Base-by-base conservation (phyloP, 1,140 invertebrate species). In the Neodiprion virginianus region DNA sequence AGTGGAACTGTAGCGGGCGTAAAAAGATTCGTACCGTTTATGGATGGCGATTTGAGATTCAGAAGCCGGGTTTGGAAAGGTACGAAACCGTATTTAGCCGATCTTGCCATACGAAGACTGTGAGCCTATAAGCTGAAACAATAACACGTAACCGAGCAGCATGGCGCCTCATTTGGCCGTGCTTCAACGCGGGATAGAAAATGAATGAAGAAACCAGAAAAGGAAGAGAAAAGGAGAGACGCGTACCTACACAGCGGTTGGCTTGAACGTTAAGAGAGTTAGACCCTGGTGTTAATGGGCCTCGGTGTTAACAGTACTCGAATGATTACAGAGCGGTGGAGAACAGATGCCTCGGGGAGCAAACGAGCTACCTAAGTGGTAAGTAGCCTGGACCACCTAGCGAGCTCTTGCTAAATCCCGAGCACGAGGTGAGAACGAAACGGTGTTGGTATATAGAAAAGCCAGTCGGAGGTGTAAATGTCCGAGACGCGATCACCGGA, bases 61-160 rank as follows among this genome's bases (percentile, higher is more conserved):
- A n/a, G 61, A 61, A 47, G 47, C 71, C 53, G 70, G 72, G 75
- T 75, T 80, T 82, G 48, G 70, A 17, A 84, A 84, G 80, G 79
- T 84, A 79, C 76, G 80, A 81, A 79, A 69, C 47, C 83, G 81
- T 86, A 86, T 86, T 85, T 86, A 82, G 84, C 75, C 76, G 74
- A 72, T 77, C 70, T 66, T 71, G 8, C 65, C 50, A 14, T 72
- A 53, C 72, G 68, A 47, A 69, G 72, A 67, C 48, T 12, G 65
- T 47, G 66, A 40, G 28, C 28, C 1, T 40, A 40, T 40, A 40
- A 40, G 61, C 72, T 74, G 72, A 69, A 78, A 72, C 68, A 67
- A n/a, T 71, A 50, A 69, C 69, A 61, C 61, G 49, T 23, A 65
- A 49, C 17, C 74, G 73, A 75, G 76, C 76, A 79, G 66, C 48